phyloP scores from a whole-genome alignment of 30 jellyfish, hydroid and myxozoan species.

The Rhopilema esculentum region DNA sequence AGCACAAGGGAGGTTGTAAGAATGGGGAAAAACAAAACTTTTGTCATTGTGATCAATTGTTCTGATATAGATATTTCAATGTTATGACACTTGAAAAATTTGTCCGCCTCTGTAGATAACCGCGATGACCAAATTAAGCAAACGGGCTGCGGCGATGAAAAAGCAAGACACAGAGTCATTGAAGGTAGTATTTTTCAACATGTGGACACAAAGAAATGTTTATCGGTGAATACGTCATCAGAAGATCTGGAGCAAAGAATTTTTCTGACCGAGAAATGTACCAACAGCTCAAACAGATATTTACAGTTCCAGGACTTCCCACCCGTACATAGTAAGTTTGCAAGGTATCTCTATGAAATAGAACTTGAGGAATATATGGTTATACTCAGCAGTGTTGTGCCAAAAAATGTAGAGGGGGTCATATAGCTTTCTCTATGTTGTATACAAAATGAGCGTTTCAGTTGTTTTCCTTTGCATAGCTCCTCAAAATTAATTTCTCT shows the following conservation, averaged over 20 bases:
- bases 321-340: not conserved
- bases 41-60: too few relatives aligned
- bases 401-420: too few relatives aligned
- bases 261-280: not conserved
- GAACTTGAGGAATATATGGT: too few relatives aligned
- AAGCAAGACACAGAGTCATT: not conserved
- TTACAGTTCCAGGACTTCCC: not conserved
- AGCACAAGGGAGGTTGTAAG: too few relatives aligned
- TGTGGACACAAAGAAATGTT: not conserved
- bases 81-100: too few relatives aligned
- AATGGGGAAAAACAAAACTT: too few relatives aligned
- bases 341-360: too few relatives aligned
- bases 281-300: not conserved
- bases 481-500: not conserved
- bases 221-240: not conserved
- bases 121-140: not conserved
- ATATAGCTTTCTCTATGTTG: too few relatives aligned
- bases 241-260: not conserved
- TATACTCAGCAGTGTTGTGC: too few relatives aligned
- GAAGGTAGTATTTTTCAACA: not conserved
- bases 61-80: too few relatives aligned
- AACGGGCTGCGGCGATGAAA: not conserved
- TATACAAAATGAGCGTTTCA: not conserved
- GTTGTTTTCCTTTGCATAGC: not conserved
- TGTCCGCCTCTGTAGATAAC: not conserved